A percentile compares a stretch with the other conserved stretches of the same genome.
Evolutionary conservation across 1,140 invertebrate species (phyloP).

Genomic region (Halesus radiatus): DNA sequence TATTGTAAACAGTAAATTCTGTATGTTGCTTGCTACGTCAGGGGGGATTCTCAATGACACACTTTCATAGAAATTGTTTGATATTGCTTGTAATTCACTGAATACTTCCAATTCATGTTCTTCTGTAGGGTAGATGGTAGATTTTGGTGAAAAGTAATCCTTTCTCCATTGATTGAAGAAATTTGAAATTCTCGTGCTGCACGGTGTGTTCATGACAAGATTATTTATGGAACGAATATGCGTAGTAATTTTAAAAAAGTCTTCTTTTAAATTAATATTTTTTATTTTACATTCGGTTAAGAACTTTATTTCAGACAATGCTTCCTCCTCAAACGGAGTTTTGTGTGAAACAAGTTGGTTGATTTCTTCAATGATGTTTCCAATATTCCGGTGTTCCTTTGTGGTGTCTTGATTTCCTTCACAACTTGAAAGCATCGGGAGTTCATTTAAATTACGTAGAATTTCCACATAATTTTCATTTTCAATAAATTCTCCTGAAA

Average conservation of each 20-base stretch:
- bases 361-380: background rate
- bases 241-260: too few species aligned
- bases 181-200: too few species aligned
- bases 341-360: background rate
- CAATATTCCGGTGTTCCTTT: background rate
- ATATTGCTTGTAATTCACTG: background rate
- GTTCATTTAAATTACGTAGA: background rate
- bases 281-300: too few species aligned
- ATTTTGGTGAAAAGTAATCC: background rate
- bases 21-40: too few species aligned
- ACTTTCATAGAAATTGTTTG: too few species aligned
- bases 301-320: too few species aligned
- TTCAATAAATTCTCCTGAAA: background rate
- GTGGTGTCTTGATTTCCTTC: background rate
- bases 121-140: background rate
- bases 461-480: background rate
- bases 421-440: background rate
- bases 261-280: too few species aligned
- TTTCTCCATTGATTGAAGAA: background rate
- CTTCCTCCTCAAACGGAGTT: too few species aligned
- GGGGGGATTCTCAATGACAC: too few species aligned
- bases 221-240: too few species aligned
- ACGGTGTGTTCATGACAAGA: too few species aligned
- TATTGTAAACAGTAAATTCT: too few species aligned
- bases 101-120: background rate